These are phyloP conservation scores for Caenorhabditis afra DNA, from an alignment of 2,888 invertebrate genomes.

Conservation along the genomic window DNA sequence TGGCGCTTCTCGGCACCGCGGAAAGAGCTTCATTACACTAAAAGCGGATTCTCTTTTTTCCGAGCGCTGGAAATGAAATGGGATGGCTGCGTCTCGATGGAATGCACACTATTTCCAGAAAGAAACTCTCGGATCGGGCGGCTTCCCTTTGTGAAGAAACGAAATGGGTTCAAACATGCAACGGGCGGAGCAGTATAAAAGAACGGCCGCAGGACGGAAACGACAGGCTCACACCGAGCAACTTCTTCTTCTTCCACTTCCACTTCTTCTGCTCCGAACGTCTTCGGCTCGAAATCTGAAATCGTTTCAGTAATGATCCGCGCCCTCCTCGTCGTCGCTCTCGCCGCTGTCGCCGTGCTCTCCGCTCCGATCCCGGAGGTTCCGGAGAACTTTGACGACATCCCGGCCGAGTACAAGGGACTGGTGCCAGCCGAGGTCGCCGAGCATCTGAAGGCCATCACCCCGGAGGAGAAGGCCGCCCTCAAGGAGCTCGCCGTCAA, in stretches of 20 bases:
- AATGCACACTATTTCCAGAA: slow-evolving; percentile 14
- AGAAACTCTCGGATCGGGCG: slow-evolving; percentile 6
- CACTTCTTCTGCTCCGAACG: not conserved
- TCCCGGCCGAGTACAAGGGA: slow-evolving; percentile 76
- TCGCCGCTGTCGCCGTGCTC: slow-evolving; percentile 63
- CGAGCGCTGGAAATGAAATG: slow-evolving; percentile 19
- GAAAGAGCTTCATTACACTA: slow-evolving; percentile 38
- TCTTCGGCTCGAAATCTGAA: not conserved
- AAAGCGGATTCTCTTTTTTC: slow-evolving; percentile 25
- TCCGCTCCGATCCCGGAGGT: slow-evolving; percentile 70
- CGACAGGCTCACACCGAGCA: slow-evolving; percentile 1
- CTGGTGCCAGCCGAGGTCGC: slow-evolving; percentile 78
- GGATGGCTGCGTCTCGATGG: slow-evolving; percentile 16
- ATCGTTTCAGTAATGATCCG: slow-evolving; percentile 63
- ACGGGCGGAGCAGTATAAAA: slow-evolving; percentile 34
- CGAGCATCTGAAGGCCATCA: slow-evolving; percentile 76
- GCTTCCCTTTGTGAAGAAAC: slow-evolving; percentile 15
- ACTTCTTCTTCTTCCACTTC: slow-evolving; percentile 4
- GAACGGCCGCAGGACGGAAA: not conserved
- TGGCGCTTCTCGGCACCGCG: not conserved
- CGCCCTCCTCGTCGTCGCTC: slow-evolving; percentile 57
- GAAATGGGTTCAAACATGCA: slow-evolving; percentile 29
- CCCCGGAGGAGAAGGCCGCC: slow-evolving; percentile 75
- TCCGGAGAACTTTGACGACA: slow-evolving; percentile 70
- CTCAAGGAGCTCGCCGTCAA: slow-evolving; percentile 76